Percentiles rank a stretch among this genome's conserved stretches.
These are phyloP conservation scores for Corbicula japonica DNA, from an alignment of 2,888 invertebrate species.

Conservation along the genomic window DNA sequence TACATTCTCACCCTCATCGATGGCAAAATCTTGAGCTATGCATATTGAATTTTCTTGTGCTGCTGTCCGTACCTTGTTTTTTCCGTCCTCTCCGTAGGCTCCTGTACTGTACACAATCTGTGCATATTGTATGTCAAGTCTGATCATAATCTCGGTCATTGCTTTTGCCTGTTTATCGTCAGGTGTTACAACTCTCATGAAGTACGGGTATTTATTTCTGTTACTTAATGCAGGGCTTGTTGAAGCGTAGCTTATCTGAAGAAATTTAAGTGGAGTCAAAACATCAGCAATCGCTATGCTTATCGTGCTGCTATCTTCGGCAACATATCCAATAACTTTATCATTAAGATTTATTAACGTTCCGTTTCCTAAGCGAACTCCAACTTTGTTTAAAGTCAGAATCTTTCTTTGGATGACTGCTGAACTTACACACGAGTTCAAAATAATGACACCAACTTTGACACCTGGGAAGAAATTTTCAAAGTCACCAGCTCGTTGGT, in stretches of 20 bases:
- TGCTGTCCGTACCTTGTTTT: slow-evolving; percentile 34
- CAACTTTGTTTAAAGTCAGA: slow-evolving; percentile 41
- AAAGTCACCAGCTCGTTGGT: slow-evolving; percentile 36
- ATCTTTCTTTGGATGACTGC: slow-evolving; percentile 43
- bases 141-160: slow-evolving; percentile 54
- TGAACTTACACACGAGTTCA: slow-evolving; percentile 62
- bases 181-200: no score
- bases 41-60: slow-evolving; percentile 40
- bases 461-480: slow-evolving; percentile 27
- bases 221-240: no score
- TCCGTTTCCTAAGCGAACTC: slow-evolving; percentile 17
- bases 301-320: slow-evolving; percentile 43
- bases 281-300: slow-evolving; percentile 49
- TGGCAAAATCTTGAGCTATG: slow-evolving; percentile 43
- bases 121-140: slow-evolving; percentile 47
- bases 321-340: slow-evolving; percentile 59
- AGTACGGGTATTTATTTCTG: no score
- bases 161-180: no score
- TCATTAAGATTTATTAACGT: slow-evolving; percentile 1
- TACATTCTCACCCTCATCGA: slow-evolving; percentile 37
- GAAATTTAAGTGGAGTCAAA: slow-evolving; percentile 15
- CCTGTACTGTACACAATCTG: slow-evolving; percentile 67
- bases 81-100: no score
- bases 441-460: slow-evolving; percentile 49
- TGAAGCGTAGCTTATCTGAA: slow-evolving; percentile 43